Evolutionary conservation across 2,113 vertebrate species (phyloP), one percentile per base, ranked within the genome.

Genomic region (Pteropus alecto): DNA sequence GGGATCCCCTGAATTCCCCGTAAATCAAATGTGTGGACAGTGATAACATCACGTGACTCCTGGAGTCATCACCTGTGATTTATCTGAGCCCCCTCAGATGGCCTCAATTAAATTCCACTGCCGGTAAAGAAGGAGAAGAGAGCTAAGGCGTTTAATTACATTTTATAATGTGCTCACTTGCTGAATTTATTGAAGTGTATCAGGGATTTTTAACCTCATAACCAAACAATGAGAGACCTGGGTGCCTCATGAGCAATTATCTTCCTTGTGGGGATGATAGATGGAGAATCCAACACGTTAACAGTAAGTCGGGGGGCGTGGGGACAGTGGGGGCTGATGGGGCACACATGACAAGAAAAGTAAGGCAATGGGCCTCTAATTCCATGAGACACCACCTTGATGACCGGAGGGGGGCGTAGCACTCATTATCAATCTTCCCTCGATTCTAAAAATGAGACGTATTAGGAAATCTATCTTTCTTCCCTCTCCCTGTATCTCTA

Each of bases 121-220:
- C 81, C 8, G 10, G 2, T 0, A 60, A 67, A 93, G 88, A 93
- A 79, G 92, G 71, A 89, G 63, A 91, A 77, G 48, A 35, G 2
- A 73, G 96, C 96, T 12, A 46, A 95, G 96, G 96, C 97, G 98
- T 97, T 98, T 98, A 98, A 98, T 98, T 98, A 98, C 98, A 97
- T 98, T 98, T 96, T 89, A 95, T 94, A 98, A 98, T 95, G 94
- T 4, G 54, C 97, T 97, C 94, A 1, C 90, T 90, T 90, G 96
- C 97, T 88, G 93, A 95, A 97, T 61, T 97, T 96, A 98, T 96
- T 98, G 90, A 96, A 98, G 97, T 91, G 89, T 84, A 91, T 85
- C 95, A 14, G 93, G 96, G 96, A 95, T 95, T 93, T 65, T 98
- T 98, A 98, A 98, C 98, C 96, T 98, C 82, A 2, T 86, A 94